A percentile compares a stretch with the other conserved stretches of the same genome.
Conservation (phyloP, 2,888 invertebrate species). For the Conistra vaccinii region DNA sequence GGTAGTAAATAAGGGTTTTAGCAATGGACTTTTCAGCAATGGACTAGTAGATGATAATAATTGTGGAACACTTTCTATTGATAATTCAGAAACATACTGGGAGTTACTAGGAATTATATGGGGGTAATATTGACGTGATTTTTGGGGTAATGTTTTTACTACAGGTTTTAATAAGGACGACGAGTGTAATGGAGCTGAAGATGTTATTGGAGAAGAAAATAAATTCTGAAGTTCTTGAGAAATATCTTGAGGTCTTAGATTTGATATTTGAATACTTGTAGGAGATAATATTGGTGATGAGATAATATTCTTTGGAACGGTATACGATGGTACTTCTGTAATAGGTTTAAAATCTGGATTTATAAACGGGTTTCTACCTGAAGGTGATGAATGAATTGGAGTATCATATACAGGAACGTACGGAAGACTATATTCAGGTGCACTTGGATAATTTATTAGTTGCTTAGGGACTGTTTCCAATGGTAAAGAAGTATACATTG, state of each 20-base stretch:
- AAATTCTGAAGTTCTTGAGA: background rate
- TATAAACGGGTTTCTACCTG: background rate
- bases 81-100: background rate
- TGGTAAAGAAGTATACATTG: background rate
- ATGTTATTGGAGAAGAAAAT: background rate
- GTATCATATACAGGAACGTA: background rate
- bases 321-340: background rate
- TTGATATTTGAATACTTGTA: background rate
- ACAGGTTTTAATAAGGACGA: background rate
- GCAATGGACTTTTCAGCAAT: background rate
- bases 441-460: background rate
- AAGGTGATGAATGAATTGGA: background rate
- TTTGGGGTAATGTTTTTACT: background rate
- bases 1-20: background rate
- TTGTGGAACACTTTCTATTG: background rate
- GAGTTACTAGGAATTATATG: background rate
- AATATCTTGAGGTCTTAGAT: background rate
- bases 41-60: background rate
- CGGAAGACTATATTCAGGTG: background rate
- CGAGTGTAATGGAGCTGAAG: background rate
- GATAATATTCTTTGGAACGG: background rate
- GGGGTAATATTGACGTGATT: background rate
- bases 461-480: background rate
- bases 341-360: background rate
- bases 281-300: background rate